Evolutionary conservation across 2,113 vertebrate species (phyloP), one percentile per base, ranked within the genome.

Genomic region (Syrmaticus mikado): DNA sequence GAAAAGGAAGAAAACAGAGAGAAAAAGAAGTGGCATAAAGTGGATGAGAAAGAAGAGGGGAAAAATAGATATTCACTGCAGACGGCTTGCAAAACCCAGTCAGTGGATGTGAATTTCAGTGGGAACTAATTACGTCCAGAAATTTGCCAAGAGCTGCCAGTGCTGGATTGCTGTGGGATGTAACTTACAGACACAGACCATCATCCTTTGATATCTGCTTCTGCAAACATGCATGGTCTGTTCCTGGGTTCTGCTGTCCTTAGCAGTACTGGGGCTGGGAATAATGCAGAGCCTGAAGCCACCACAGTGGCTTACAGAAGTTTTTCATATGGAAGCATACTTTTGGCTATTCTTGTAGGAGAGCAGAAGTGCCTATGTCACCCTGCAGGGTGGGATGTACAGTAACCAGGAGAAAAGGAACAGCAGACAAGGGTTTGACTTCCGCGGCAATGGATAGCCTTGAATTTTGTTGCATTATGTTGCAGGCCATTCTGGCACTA

Each of bases 141-240:
- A 86, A 62, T 85, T 85, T 95, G 90, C 91, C 85, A 93, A 92
- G 91, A 91, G 75, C 40, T 65, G 36, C 48, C 82, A 91, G 50
- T n/a, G 43, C 27, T 16, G 7, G 86, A 82, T 34, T 82, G 84
- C 67, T 92, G 40, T 75, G 78, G 55, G 82, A 94, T 73, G 70
- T 34, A 53, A 18, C 70, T 90, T 91, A 60, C 87, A 94, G 76
- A 73, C 76, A 83, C 20, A 86, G 46, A 71, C 60, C 76, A 71
- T 60, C 79, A 67, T 62, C 16, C 60, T 85, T 83, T 91, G 38
- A 48, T n/a, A 75, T 65, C 57, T 65, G 32, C 68, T 27, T 52
- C 76, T 78, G 40, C 38, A 90, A 80, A 64, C 0, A 1, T 71
- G 38, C 61, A 24, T 0, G 0, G 36, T 45, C 32, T 48, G 34